A percentile compares a stretch with the other conserved stretches of the same genome.
Evolutionary conservation across 1,140 invertebrate species (phyloP).

Genomic region (Drosophila ohnishii): DNA sequence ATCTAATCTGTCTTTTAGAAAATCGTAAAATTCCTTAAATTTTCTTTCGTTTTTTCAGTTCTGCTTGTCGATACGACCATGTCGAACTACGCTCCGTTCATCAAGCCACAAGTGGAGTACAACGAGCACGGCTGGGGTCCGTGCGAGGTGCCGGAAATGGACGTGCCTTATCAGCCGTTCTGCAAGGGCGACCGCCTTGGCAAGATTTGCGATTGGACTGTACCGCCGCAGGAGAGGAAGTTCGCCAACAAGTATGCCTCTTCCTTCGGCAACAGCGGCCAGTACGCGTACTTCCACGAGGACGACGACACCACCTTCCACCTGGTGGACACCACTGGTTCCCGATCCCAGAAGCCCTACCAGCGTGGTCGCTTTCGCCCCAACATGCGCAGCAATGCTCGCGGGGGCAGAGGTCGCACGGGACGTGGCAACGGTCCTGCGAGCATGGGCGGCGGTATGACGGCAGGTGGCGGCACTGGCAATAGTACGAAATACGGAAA

Average conservation of each 20-base stretch:
- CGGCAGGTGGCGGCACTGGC: conserved; percentile 84
- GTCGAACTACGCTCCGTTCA: conserved; percentile 57
- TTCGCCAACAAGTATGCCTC: conserved; percentile 96
- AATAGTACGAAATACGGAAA: conserved; percentile 84
- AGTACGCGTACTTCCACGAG: conserved; percentile 98
- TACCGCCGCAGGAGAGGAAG: conserved; percentile 94
- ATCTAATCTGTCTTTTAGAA: background rate
- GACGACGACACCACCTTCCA: conserved; percentile 99
- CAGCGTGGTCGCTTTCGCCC: conserved; percentile 93
- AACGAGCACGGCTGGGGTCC: conserved; percentile 94
- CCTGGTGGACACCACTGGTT: conserved; percentile 93
- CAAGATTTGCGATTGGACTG: conserved; percentile 99
- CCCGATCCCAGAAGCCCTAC: conserved; percentile 89
- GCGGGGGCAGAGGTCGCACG: conserved; percentile 86
- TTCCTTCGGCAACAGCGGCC: conserved; percentile 97
- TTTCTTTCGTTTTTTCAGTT: background rate
- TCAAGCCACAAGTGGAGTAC: conserved; percentile 76
- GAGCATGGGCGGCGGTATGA: conserved; percentile 60
- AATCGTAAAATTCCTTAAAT: background rate
- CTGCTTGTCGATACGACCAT: background rate
- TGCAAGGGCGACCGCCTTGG: conserved; percentile 98
- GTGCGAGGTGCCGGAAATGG: conserved; percentile 94
- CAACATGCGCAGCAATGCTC: conserved; percentile 89
- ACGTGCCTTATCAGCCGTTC: conserved; percentile 99
- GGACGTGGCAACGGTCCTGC: conserved; percentile 85